Percentiles rank a stretch among this genome's conserved stretches.
phyloP scores from a whole-genome alignment of 2,113 vertebrate genomes.

The Psilopogon haemacephalus region DNA sequence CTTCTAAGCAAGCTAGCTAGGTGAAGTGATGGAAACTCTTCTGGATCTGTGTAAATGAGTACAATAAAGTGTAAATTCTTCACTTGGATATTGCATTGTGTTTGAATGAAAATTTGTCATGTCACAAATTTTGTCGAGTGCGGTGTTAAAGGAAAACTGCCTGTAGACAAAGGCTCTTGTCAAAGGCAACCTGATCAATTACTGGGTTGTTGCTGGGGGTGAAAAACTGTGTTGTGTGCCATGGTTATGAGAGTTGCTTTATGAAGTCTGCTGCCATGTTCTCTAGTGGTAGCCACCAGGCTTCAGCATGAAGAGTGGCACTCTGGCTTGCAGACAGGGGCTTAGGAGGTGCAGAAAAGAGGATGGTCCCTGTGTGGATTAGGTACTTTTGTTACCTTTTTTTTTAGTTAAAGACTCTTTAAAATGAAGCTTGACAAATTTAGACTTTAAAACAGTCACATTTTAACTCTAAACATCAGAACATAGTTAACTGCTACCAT shows the following conservation, averaged over 20 bases:
- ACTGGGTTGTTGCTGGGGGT: neutral
- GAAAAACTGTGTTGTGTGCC: neutral
- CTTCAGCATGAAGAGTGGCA: neutral
- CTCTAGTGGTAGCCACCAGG: neutral
- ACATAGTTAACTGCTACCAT: neutral
- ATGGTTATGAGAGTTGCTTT: neutral
- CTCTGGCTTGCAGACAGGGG: neutral
- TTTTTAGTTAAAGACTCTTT: neutral
- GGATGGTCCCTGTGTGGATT: neutral
- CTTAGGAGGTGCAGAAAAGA: neutral
- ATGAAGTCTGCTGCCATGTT: neutral
- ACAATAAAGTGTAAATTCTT: slow-evolving; percentile 73
- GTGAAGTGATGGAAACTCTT: slow-evolving; percentile 19
- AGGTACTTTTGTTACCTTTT: neutral
- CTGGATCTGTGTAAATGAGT: slow-evolving; percentile 59
- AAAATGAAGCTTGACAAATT: neutral
- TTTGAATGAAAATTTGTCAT: neutral
- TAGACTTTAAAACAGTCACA: neutral
- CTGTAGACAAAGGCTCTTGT: neutral
- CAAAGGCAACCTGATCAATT: neutral
- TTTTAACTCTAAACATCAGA: neutral
- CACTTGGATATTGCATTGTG: neutral
- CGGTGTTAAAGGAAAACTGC: neutral
- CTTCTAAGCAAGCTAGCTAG: slow-evolving; percentile 34
- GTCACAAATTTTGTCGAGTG: neutral